phyloP scores from a whole-genome alignment of 2,113 vertebrate genomes.

The human (Homo sapiens) region GRCh38 chr1:6917501-6918000 shows the following conservation, averaged over 20 bases:
- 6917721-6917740: background rate
- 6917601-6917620: accelerated
- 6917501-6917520: background rate
- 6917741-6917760: background rate
- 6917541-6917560: background rate
- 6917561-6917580: background rate
- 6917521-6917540: background rate
- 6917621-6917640: background rate
- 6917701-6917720: accelerated
- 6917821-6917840: background rate
- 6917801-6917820: background rate
- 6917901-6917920: background rate
- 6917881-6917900: background rate
- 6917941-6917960: background rate
- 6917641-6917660: background rate
- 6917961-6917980: background rate
- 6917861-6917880: accelerated
- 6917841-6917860: too few relatives aligned
- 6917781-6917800: background rate
- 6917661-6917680: background rate
- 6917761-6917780: accelerated
- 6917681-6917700: background rate
- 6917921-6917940: accelerated
- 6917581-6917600: background rate
- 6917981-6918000: background rate